Percentiles rank a stretch among this genome's conserved stretches.
Evolutionary conservation across 2,888 invertebrate species (phyloP).

Genomic region (Onchidella celtica): DNA sequence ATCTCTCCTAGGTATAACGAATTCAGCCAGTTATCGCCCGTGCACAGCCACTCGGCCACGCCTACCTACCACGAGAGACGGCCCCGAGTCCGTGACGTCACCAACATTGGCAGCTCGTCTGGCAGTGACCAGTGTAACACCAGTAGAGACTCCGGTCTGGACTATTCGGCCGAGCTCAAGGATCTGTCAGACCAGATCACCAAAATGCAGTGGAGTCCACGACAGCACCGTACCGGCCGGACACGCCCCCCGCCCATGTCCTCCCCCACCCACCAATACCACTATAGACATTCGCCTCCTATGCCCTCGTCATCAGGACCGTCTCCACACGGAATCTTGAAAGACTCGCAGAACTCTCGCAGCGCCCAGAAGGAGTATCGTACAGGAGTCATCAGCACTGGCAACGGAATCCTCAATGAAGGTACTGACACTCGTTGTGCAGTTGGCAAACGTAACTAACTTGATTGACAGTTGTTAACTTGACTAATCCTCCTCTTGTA

Average conservation of each 20-base stretch:
- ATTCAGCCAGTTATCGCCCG: slow-evolving; percentile 40
- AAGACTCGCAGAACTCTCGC: slow-evolving; percentile 20
- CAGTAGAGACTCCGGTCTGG: slow-evolving; percentile 60
- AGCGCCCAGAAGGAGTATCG: neutral
- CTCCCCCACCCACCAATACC: neutral
- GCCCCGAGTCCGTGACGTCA: slow-evolving; percentile 25
- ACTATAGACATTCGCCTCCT: neutral
- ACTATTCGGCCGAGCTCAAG: slow-evolving; percentile 66
- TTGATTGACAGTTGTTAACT: no score
- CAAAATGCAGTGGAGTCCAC: slow-evolving; percentile 60
- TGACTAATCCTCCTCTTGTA: no score
- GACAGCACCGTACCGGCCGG: neutral
- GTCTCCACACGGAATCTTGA: slow-evolving; percentile 37
- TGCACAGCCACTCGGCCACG: neutral
- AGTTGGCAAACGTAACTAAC: no score
- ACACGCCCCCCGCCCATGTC: slow-evolving; percentile 3
- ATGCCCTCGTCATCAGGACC: slow-evolving; percentile 9
- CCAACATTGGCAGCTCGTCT: neutral
- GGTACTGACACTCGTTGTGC: no score
- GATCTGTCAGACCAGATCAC: slow-evolving; percentile 70
- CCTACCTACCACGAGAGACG: neutral
- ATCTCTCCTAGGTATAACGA: slow-evolving; percentile 46
- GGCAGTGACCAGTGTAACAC: slow-evolving; percentile 6
- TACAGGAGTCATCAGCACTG: neutral
- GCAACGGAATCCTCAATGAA: slow-evolving; percentile 19